Evolutionary conservation across 2,797 vertebrate genomes (phyloP).

Genomic region (Poecile montanus): DNA sequence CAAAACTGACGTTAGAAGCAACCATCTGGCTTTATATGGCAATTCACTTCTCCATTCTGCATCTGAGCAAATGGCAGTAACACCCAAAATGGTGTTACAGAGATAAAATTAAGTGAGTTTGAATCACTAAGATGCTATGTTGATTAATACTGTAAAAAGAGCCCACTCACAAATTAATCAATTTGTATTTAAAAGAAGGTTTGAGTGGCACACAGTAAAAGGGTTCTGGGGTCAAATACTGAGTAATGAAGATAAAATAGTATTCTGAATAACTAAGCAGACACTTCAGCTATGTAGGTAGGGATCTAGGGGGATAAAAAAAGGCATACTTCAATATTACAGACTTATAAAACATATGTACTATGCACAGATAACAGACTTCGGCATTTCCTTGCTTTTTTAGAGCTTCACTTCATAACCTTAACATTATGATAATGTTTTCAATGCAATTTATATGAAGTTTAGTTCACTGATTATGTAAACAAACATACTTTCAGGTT

Average conservation of each 20-base stretch:
- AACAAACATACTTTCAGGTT: background rate
- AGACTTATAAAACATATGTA: background rate
- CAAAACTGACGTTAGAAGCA: background rate
- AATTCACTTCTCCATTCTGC: background rate
- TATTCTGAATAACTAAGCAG: background rate
- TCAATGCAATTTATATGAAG: background rate
- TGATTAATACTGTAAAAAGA: background rate
- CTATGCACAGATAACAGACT: background rate
- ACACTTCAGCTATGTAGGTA: background rate
- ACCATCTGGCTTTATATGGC: background rate
- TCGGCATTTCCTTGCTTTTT: background rate
- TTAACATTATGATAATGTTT: background rate
- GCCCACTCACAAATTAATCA: background rate
- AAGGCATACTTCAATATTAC: background rate
- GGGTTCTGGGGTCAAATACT: background rate
- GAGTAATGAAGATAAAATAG: background rate
- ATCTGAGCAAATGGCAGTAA: background rate
- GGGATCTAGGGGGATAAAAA: rapidly evolving
- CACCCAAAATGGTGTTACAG: background rate
- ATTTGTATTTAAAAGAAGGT: background rate
- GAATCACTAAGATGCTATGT: background rate
- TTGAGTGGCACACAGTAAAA: background rate
- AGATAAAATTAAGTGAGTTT: background rate
- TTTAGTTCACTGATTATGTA: background rate
- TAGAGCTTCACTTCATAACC: background rate